phyloP scores from a whole-genome alignment of 1,140 invertebrate species.

The Papilio polytes region DNA sequence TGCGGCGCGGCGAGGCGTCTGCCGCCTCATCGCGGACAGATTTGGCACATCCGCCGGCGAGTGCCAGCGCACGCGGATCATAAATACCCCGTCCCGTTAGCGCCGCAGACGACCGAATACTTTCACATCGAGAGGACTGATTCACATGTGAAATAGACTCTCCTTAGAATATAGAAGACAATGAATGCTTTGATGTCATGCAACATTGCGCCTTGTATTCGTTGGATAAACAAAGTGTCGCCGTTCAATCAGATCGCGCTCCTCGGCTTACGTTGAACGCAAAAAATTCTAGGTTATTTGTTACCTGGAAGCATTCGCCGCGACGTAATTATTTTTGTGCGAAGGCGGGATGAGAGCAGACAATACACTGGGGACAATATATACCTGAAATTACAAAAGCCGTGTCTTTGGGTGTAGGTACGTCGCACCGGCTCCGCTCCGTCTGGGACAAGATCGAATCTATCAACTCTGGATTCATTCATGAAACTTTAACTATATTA shows the following conservation, averaged over 20 bases:
- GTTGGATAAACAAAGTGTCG: slow-evolving; percentile 50
- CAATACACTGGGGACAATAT: slow-evolving; percentile 68
- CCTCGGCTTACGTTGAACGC: slow-evolving; percentile 70
- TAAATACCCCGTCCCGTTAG: slow-evolving; percentile 74
- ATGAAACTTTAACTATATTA: slow-evolving; percentile 59
- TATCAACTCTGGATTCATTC: slow-evolving; percentile 53
- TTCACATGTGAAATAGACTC: slow-evolving; percentile 23
- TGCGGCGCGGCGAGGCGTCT: slow-evolving; percentile 74
- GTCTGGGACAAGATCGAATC: slow-evolving; percentile 63
- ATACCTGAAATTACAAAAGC: slow-evolving; percentile 77
- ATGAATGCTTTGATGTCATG: slow-evolving; percentile 32
- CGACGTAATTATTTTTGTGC: slow-evolving; percentile 72
- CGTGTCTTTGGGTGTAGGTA: slow-evolving; percentile 47
- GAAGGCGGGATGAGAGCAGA: slow-evolving; percentile 68
- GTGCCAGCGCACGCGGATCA: slow-evolving; percentile 63
- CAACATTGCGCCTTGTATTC: background rate
- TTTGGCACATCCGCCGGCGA: slow-evolving; percentile 80
- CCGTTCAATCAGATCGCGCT: slow-evolving; percentile 74
- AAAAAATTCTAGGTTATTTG: slow-evolving; percentile 71
- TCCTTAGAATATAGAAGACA: background rate
- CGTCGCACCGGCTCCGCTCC: slow-evolving; percentile 59
- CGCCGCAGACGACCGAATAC: slow-evolving; percentile 59
- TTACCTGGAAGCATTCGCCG: slow-evolving; percentile 70
- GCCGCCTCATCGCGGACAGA: slow-evolving; percentile 76
- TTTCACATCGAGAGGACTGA: slow-evolving; percentile 53